Percentiles rank a stretch among this genome's conserved stretches.
Evolutionary conservation across 2,797 vertebrate species (phyloP).

Genomic region (Lophura swinhoii): DNA sequence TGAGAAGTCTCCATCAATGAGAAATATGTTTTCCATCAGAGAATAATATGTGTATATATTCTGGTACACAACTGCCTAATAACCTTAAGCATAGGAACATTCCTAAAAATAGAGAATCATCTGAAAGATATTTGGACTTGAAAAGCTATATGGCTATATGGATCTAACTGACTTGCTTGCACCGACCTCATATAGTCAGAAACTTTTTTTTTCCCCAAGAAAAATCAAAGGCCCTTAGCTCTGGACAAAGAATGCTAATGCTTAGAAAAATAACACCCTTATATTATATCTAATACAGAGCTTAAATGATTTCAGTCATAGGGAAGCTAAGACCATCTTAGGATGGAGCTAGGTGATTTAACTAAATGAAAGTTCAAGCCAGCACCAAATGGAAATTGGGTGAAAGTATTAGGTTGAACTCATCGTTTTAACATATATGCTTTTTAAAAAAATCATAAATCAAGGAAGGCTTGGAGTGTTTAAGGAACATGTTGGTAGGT

Average conservation of each 20-base stretch:
- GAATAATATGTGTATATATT: background rate
- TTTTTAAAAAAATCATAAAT: background rate
- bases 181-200: background rate
- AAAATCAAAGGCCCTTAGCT: background rate
- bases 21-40: background rate
- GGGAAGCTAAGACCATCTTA: background rate
- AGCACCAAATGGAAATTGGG: background rate
- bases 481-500: background rate
- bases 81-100: background rate
- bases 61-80: background rate
- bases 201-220: background rate
- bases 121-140: background rate
- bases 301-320: background rate
- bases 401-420: background rate
- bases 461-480: background rate
- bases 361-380: background rate
- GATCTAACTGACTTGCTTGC: background rate
- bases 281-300: background rate
- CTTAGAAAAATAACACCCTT: background rate
- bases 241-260: background rate
- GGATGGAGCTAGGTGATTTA: background rate
- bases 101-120: background rate
- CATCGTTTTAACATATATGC: background rate
- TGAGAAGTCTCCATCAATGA: background rate
- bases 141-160: background rate